These are phyloP conservation scores for Hesperia comma DNA, from an alignment of 2,888 invertebrate genomes.

Conservation along the genomic window DNA sequence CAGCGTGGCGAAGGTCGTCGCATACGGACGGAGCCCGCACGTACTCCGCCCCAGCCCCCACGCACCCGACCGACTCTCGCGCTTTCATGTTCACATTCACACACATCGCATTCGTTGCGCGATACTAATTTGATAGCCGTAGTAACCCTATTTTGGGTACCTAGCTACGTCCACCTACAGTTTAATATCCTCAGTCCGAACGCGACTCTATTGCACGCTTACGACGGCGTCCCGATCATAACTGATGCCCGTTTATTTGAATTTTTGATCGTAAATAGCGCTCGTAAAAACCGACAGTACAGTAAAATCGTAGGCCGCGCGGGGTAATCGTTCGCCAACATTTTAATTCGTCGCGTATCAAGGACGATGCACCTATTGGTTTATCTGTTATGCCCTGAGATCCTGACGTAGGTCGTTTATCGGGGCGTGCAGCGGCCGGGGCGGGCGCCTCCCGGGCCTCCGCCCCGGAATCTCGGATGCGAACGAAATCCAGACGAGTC, in stretches of 20 bases:
- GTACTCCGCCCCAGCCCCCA: not conserved
- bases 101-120: conserved; percentile 3
- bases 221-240: not conserved
- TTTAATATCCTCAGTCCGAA: conserved; percentile 15
- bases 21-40: conserved; percentile 42
- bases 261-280: not conserved
- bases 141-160: conserved; percentile 55
- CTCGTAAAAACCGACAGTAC: not conserved
- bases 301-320: no score
- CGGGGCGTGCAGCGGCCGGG: conserved; percentile 5
- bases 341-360: conserved; percentile 39
- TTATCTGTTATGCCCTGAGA: conserved; percentile 20
- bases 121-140: conserved; percentile 45
- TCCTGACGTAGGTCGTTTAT: not conserved
- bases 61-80: conserved; percentile 1
- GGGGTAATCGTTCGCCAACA: conserved; percentile 45
- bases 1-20: conserved; percentile 65
- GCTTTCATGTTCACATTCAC: conserved; percentile 5
- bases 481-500: conserved; percentile 81
- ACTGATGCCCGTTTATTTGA: not conserved
- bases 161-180: conserved; percentile 51
- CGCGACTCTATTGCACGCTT: conserved; percentile 14
- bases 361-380: conserved; percentile 41
- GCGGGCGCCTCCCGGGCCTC: conserved; percentile 39
- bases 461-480: conserved; percentile 57